Conservation (phyloP, 2,797 vertebrate genomes). For the Acanthis flammea region DNA sequence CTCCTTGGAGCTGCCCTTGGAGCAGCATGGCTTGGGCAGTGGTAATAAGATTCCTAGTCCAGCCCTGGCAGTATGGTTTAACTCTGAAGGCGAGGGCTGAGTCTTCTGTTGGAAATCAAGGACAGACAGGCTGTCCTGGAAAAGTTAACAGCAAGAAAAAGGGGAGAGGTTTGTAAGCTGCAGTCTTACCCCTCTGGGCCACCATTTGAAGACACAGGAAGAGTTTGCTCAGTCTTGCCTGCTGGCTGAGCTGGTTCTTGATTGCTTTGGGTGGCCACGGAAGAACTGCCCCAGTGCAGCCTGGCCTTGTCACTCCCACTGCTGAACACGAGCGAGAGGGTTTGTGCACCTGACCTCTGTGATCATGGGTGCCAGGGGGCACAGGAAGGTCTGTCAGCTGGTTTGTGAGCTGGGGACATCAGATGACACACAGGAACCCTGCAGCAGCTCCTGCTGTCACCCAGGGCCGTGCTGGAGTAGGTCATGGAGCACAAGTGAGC, state of each 20-base stretch:
- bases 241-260: background rate
- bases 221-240: background rate
- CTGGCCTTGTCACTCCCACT: background rate
- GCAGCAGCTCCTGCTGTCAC: background rate
- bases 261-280: background rate
- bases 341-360: background rate
- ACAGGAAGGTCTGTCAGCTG: background rate
- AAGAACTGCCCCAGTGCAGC: background rate
- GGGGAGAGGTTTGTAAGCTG: background rate
- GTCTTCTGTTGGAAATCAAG: background rate
- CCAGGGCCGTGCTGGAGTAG: background rate
- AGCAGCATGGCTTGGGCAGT: background rate
- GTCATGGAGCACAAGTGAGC: background rate
- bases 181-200: background rate
- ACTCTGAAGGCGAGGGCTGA: background rate
- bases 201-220: background rate
- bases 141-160: background rate
- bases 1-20: background rate
- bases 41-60: background rate
- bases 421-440: background rate
- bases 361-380: background rate
- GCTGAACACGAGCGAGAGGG: accelerated
- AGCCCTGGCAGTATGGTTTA: background rate
- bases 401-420: background rate
- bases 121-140: background rate